Evolutionary conservation across 2,888 invertebrate species (phyloP), one percentile per base, ranked within the genome.

Genomic region (Trichacis sp.): DNA sequence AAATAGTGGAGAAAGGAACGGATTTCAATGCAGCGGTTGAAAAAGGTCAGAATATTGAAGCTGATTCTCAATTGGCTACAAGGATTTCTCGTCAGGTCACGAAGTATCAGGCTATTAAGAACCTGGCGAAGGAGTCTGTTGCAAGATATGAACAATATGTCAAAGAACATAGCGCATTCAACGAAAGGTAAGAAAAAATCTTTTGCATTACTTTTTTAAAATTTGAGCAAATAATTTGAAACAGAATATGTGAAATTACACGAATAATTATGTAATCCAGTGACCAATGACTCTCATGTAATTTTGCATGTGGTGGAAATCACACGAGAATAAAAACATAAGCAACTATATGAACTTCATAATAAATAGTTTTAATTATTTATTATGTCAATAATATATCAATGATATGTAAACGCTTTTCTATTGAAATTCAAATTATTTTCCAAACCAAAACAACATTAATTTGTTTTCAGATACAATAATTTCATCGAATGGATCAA

Each of bases 61-160:
- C 90, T 65, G 94, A 94, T 78, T 89, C 92, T 0, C 92, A 94
- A 73, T 85, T 94, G 4, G 89, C 89, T 11, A 87, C 88, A 6
- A 92, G 91, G 78, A 88, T 94, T 11, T 93, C 94, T 0, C 92
- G 94, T 75, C 84, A 95, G 46, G 89, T 91, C 29, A 93, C 93
- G 0, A 90, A 93, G 66, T 96, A 94, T 76, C 94, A 95, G 79
- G 91, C 92, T 0, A 82, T 96, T 6, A 93, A 91, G 74, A 95
- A 93, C 78, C 87, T 91, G 19, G 91, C 93, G 0, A 94, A 92
- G 79, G 97, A 97, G 84, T 90, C 91, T 6, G 92, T 94, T 56
- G 89, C 90, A 1, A 90, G 92, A 74, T 96, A 96, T 81, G 92
- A 93, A 76, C 90, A 90, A 59, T 96, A 93, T 80, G 93, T 94